Evolutionary conservation across 2,888 invertebrate species (phyloP).

Genomic region (Mesoligia furuncula): DNA sequence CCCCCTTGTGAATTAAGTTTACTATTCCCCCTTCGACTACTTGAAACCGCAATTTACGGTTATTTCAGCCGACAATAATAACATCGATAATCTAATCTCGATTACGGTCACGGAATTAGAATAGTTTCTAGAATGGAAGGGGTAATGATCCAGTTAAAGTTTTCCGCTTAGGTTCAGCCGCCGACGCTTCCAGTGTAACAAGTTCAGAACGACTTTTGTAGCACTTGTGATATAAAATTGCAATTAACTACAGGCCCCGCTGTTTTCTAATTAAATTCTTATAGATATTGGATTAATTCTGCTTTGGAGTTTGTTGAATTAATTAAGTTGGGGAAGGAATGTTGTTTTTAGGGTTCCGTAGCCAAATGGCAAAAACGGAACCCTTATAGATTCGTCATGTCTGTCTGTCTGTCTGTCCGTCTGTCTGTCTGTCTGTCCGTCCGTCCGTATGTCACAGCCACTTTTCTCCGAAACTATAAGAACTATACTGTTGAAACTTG

Average conservation of each 20-base stretch:
- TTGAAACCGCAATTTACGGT: slow-evolving; percentile 48
- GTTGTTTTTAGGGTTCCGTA: too few relatives aligned
- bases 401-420: too few relatives aligned
- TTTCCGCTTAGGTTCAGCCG: slow-evolving; percentile 56
- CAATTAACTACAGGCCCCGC: slow-evolving; percentile 68
- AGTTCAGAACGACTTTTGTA: slow-evolving; percentile 69
- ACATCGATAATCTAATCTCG: slow-evolving; percentile 64
- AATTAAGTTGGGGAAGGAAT: slow-evolving; percentile 3
- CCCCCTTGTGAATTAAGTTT: not conserved
- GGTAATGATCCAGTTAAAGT: slow-evolving; percentile 69
- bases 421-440: too few relatives aligned
- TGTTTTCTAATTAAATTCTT: slow-evolving; percentile 64
- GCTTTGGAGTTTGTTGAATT: slow-evolving; percentile 30
- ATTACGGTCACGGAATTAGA: slow-evolving; percentile 66
- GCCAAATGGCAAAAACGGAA: too few relatives aligned
- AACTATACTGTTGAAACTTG: too few relatives aligned
- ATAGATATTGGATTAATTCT: slow-evolving; percentile 54
- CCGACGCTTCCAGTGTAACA: slow-evolving; percentile 59
- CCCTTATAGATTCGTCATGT: too few relatives aligned
- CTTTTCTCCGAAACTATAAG: too few relatives aligned
- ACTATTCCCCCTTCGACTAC: not conserved
- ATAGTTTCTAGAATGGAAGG: slow-evolving; percentile 66
- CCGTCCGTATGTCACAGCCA: too few relatives aligned
- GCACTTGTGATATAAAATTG: slow-evolving; percentile 70
- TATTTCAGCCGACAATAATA: slow-evolving; percentile 48